These are phyloP conservation scores for Bos javanicus DNA, from an alignment of 2,113 vertebrate genomes.

Conservation along the genomic window DNA sequence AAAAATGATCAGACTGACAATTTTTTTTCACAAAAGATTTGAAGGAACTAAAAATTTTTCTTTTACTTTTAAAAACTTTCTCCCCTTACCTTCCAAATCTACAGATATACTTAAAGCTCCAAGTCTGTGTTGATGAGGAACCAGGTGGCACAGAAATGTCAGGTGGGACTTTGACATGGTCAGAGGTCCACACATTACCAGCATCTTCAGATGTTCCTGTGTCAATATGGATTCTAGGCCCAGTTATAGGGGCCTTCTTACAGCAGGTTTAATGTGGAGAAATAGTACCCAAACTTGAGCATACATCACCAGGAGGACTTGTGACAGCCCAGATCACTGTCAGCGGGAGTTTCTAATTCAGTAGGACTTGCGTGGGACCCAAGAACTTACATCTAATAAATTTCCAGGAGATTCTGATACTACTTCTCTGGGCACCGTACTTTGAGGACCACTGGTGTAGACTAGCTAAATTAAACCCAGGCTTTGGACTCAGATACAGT, in stretches of 20 bases:
- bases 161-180: not conserved
- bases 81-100: not conserved
- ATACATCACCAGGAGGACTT: not conserved
- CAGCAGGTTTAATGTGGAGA: not conserved
- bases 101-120: not conserved
- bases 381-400: not conserved
- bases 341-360: not conserved
- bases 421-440: not conserved
- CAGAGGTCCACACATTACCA: not conserved
- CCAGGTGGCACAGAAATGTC: not conserved
- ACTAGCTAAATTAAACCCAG: not conserved
- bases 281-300: not conserved
- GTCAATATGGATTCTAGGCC: not conserved
- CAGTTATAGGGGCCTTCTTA: not conserved
- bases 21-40: not conserved
- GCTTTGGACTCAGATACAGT: not conserved
- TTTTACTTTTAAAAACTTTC: not conserved
- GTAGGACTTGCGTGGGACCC: not conserved
- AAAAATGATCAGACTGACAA: not conserved
- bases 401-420: not conserved
- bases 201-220: not conserved
- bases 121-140: not conserved
- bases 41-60: not conserved
- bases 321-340: not conserved
- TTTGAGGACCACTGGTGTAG: not conserved